A percentile compares a stretch with the other conserved stretches of the same genome.
Evolutionary conservation across 2,113 vertebrate genomes (phyloP).

Genomic region (Callionymus lyra): DNA sequence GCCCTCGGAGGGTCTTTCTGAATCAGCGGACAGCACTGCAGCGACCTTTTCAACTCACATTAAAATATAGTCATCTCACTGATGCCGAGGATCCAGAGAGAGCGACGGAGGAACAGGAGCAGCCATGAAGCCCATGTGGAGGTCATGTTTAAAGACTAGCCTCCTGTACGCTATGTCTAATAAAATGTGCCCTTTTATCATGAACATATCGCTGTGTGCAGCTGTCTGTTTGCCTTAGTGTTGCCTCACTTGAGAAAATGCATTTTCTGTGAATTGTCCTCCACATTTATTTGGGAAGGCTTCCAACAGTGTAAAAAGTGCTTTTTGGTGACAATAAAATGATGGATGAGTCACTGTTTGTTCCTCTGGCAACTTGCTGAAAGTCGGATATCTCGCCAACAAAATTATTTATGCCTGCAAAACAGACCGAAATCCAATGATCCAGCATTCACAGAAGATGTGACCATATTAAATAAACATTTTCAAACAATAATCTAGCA

Average conservation of each 20-base stretch:
- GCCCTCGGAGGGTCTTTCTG: slow-evolving; percentile 55
- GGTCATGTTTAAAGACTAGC: slow-evolving; percentile 13
- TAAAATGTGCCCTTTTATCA: slow-evolving; percentile 42
- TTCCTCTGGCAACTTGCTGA: too few species aligned
- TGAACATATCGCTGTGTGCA: slow-evolving; percentile 22
- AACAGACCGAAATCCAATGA: too few species aligned
- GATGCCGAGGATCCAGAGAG: slow-evolving; percentile 33
- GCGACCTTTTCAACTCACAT: slow-evolving; percentile 60
- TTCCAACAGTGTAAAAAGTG: slow-evolving; percentile 12
- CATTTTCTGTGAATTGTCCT: slow-evolving; percentile 14
- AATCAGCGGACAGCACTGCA: slow-evolving; percentile 45
- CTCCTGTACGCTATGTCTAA: slow-evolving; percentile 33
- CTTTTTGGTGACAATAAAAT: too few species aligned
- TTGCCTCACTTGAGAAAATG: slow-evolving; percentile 7
- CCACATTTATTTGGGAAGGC: slow-evolving; percentile 17
- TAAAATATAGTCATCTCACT: slow-evolving; percentile 56
- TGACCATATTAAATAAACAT: too few species aligned
- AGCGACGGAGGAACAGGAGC: slow-evolving; percentile 20
- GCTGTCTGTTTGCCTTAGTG: slow-evolving; percentile 33
- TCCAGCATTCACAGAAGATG: too few species aligned
- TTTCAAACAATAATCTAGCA: too few species aligned
- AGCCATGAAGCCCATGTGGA: slow-evolving; percentile 5
- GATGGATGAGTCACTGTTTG: too few species aligned
- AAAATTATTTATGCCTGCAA: too few species aligned
- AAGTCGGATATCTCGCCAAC: too few species aligned